A percentile compares a stretch with the other conserved stretches of the same genome.
Conservation (phyloP, 2,888 invertebrate genomes). For the Galerucella pusilla region DNA sequence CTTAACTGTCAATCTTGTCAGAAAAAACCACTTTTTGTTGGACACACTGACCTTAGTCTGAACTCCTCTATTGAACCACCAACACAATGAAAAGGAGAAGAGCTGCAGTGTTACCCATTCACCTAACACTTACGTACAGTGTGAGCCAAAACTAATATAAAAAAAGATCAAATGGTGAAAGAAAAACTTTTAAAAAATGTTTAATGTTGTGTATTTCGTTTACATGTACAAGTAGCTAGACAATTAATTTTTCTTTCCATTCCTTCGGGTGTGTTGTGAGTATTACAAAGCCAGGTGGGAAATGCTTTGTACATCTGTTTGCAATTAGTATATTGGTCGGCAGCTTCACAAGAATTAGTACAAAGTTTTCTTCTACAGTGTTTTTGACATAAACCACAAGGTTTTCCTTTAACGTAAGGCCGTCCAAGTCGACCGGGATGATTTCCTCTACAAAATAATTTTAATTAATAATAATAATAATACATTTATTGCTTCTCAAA, state of each 20-base stretch:
- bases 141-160: no score
- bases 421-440: constrained; percentile 70
- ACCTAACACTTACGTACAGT: no score
- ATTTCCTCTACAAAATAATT: constrained; percentile 73
- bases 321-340: constrained; percentile 81
- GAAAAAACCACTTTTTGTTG: no score
- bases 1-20: no score
- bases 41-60: no score
- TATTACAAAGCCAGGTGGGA: constrained; percentile 71
- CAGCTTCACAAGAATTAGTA: constrained; percentile 76
- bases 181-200: not conserved
- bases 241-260: constrained; percentile 70
- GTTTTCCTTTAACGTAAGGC: constrained; percentile 75
- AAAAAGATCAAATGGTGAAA: not conserved
- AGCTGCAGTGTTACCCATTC: no score
- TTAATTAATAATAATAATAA: not conserved
- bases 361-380: constrained; percentile 77
- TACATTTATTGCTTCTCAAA: no score
- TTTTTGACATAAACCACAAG: constrained; percentile 75
- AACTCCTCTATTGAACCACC: no score
- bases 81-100: no score
- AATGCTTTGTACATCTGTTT: constrained; percentile 70
- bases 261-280: constrained; percentile 68
- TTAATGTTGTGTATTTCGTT: constrained; percentile 66
- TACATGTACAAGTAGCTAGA: constrained; percentile 80